Base-by-base conservation (phyloP, 2,113 vertebrate species). In the Coreoperca whiteheadi region DNA sequence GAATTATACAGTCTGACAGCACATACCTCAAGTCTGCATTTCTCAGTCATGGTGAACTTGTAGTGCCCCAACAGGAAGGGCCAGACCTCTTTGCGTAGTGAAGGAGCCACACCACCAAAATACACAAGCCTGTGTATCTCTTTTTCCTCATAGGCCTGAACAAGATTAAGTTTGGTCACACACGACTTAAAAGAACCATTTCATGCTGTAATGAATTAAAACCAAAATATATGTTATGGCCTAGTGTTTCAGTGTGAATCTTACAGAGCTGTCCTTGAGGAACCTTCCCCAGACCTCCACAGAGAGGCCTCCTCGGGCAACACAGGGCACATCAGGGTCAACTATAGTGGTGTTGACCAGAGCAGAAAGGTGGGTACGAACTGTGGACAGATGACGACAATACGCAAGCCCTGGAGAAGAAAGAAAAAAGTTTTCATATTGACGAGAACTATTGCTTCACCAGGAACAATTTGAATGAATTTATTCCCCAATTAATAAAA, bases 31-130 rank as follows among this genome's bases (percentile, higher is more conserved):
- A 94, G 96, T 60, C 97, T 95, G 74, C 96, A 95, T 0, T 93
- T 94, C 73, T 96, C 95, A 0, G 95, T 97, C 98, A 98, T 99
- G 66, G 95, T 96, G n/a, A 99, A 99, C 71, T 96, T 96, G 84
- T 99, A 99, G 89, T 99, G 98, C 60, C 98, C 98, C 83, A 99
- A 88, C 41, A 99, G 96, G 94, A 99, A 99, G 18, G 98, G 98
- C 98, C 98, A 99, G 28, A 99, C 98, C 1, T 98, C 96, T 90
- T 96, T 98, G 77, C 98, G 96, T 77, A 99, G 95, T 74, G 97
- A 96, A 0, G 96, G 97, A 79, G 98, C 96, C 88, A 99, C 96
- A 1, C 98, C 98, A 0, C 98, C 98, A 0, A 97, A 99, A 94
- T 99, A 99, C 91, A 99, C 96, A 37, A 99, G 95, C 11, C 97